A percentile compares a stretch with the other conserved stretches of the same genome.
These are phyloP conservation scores for Rhinogobio ventralis DNA, from an alignment of 2,797 vertebrate species.

Conservation along the genomic window DNA sequence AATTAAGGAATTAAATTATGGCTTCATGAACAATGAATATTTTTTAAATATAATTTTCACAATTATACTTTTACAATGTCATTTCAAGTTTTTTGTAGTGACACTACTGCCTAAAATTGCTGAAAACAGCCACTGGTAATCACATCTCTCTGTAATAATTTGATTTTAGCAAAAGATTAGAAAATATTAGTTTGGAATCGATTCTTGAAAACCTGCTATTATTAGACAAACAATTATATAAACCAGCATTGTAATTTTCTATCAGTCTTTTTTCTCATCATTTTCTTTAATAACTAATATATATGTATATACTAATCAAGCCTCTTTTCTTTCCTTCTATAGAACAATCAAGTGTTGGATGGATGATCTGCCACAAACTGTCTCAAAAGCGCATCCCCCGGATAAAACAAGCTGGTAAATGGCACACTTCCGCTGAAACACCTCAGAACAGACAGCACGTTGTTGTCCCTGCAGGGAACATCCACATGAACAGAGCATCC, in stretches of 20 bases:
- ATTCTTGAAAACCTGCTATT: background rate
- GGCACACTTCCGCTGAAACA: slow-evolving; percentile 21
- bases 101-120: background rate
- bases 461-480: slow-evolving; percentile 43
- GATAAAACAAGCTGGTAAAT: slow-evolving; percentile 36
- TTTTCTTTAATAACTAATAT: background rate
- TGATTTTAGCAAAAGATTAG: background rate
- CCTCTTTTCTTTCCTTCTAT: background rate
- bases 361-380: background rate
- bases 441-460: slow-evolving; percentile 15
- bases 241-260: background rate
- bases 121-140: too few relatives aligned
- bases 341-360: background rate
- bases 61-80: background rate
- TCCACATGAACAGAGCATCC: slow-evolving; percentile 39
- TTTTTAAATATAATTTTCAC: background rate
- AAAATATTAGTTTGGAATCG: background rate
- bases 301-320: background rate
- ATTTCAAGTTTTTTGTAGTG: background rate
- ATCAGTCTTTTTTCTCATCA: background rate
- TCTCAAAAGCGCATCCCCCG: background rate
- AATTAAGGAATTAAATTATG: background rate
- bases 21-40: background rate
- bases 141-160: background rate
- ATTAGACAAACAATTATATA: too few relatives aligned